phyloP scores from a whole-genome alignment of 2,888 invertebrate species.

The Chymomyza amoena region DNA sequence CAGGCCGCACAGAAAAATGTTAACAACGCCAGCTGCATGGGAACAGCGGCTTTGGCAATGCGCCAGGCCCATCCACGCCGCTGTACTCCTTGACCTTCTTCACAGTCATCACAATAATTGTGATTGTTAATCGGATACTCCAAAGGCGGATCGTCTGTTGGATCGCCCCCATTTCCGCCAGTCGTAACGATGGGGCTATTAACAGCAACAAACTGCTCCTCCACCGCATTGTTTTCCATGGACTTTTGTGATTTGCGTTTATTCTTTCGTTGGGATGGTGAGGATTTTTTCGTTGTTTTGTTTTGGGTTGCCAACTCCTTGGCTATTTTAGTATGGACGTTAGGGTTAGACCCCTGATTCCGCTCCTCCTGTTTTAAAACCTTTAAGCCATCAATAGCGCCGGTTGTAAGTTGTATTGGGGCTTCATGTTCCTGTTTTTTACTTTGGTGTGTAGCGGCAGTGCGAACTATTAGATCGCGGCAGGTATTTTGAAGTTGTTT shows the following conservation, averaged over 20 bases:
- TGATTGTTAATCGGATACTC: conserved; percentile 54
- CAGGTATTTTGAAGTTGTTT: conserved; percentile 84
- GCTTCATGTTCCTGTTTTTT: conserved; percentile 54
- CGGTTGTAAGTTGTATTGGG: neutral
- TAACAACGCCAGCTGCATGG: conserved; percentile 85
- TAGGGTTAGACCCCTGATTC: conserved; percentile 20
- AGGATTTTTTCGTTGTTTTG: conserved; percentile 22
- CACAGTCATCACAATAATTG: conserved; percentile 53
- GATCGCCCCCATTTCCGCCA: conserved; percentile 64
- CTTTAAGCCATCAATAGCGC: neutral
- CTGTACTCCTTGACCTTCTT: conserved; percentile 41
- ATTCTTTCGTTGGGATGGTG: conserved; percentile 45
- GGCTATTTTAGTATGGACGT: conserved; percentile 32
- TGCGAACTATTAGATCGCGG: conserved; percentile 80
- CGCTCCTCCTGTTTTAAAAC: conserved; percentile 14
- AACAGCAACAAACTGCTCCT: neutral
- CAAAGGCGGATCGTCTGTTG: conserved; percentile 65
- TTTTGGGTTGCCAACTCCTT: conserved; percentile 29
- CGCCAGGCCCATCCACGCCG: conserved; percentile 82
- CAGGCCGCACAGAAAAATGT: conserved; percentile 86
- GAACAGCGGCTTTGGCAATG: conserved; percentile 84
- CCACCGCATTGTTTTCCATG: neutral
- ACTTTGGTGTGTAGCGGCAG: conserved; percentile 77
- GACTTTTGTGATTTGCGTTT: conserved; percentile 39
- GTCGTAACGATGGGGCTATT: conserved; percentile 31